Conservation (phyloP, 2,797 vertebrate genomes). For the Spinus pinus region DNA sequence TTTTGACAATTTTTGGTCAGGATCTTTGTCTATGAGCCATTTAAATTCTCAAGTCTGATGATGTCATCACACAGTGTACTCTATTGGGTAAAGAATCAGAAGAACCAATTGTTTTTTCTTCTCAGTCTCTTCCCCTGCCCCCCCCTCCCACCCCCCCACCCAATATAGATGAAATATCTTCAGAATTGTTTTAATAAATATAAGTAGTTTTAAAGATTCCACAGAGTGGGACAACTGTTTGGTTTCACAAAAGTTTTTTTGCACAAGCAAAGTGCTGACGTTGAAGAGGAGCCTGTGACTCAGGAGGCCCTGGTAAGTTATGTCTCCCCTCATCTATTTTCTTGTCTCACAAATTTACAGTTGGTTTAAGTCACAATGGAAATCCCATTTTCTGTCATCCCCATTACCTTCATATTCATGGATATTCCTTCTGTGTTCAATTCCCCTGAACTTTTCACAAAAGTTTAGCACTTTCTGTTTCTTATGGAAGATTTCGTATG, state of each 20-base stretch:
- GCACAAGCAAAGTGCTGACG: background rate
- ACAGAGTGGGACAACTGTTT: background rate
- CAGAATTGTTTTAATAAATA: background rate
- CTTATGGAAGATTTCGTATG: background rate
- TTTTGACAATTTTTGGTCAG: background rate
- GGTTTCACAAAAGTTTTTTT: background rate
- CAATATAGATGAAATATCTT: background rate
- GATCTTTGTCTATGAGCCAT: background rate
- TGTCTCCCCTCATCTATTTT: background rate
- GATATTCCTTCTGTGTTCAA: background rate
- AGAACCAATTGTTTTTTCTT: background rate
- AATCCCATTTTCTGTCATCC: background rate
- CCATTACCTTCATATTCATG: background rate
- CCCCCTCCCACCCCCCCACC: background rate
- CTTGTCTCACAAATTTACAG: background rate
- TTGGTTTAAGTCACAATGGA: background rate
- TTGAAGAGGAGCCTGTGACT: background rate
- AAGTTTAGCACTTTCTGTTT: background rate
- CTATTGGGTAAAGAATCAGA: background rate
- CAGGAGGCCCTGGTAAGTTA: background rate
- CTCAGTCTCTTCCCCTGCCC: fast-evolving
- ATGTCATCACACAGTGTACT: background rate
- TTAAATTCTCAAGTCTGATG: background rate
- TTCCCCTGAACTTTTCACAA: background rate
- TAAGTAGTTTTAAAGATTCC: background rate